Base-by-base conservation (phyloP, 92 coral and sea anemone genomes). In the Epizoanthus illoricatus region DNA sequence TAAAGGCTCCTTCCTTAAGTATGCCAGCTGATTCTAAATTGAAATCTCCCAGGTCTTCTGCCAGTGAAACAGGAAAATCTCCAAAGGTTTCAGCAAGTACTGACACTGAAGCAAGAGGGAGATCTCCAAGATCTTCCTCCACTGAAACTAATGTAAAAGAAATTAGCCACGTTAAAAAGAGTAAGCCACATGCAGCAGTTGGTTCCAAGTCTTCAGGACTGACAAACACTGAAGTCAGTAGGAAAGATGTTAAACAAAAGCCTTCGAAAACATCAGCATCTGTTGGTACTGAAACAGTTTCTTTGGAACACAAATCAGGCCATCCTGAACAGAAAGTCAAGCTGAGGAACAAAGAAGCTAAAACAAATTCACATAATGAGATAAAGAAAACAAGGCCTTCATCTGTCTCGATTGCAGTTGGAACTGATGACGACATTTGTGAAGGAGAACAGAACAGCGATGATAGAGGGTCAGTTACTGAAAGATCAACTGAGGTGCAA, bases 391-490 rank as follows among this genome's bases (percentile, higher is more conserved):
- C 81, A 61, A 89, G 76, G 59, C 71, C 91, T 33, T 85, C 88
- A 12, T 90, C 86, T 16, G 94, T 91, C 67, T 90, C 97, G 52
- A 85, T 91, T 75, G 92, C 91, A 17, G 80, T 68, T 39, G 93
- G 88, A 33, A 86, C 91, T 58, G 92, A 90, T 54, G 88, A 90
- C 28, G 90, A 90, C 7, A 21, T 78, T 10, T 15, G 60, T 64
- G 82, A 78, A 63, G 82, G 66, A 41, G 82, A 78, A 42, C 69
- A 42, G 1, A 88, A 88, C 39, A 84, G 65, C 13, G 42, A 45
- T 42, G 74, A 71, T 17, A 85, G 69, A 13, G 86, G 67, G 55
- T 64, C 66, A 39, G 28, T 79, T 80, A 59, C 61, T 70, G 73
- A 74, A 83, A 80, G 57, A 74, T 83, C 73, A 85, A 73, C 18